These are phyloP conservation scores for Neocloeon triangulifer DNA, from an alignment of 1,140 invertebrate species.

Conservation along the genomic window DNA sequence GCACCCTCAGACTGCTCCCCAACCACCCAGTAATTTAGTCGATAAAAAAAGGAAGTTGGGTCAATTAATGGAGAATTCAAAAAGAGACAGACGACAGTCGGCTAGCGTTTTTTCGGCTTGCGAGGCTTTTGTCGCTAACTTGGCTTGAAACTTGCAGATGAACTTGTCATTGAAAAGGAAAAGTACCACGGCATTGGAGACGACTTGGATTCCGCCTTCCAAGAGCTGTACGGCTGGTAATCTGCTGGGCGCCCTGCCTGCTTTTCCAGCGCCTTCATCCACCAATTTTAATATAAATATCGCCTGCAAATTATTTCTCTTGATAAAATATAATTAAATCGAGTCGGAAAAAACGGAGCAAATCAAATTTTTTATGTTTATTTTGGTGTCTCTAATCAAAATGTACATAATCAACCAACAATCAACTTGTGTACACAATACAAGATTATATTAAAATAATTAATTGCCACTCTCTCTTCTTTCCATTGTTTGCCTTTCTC, in stretches of 20 bases:
- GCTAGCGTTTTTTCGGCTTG: too few species aligned
- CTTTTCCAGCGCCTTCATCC: background rate
- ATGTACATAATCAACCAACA: background rate
- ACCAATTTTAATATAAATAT: background rate
- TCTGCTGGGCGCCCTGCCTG: too few species aligned
- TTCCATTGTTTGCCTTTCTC: background rate
- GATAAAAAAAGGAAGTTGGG: background rate
- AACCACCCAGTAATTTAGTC: too few species aligned
- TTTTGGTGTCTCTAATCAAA: too few species aligned
- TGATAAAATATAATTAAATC: too few species aligned
- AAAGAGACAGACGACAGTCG: background rate
- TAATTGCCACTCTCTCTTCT: background rate
- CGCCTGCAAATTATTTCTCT: background rate
- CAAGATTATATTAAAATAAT: background rate
- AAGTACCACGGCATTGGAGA: conserved; percentile 99
- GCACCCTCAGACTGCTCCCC: too few species aligned
- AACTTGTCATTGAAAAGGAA: conserved; percentile 95
- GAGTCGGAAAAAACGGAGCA: too few species aligned
- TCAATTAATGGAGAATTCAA: background rate
- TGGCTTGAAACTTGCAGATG: conserved; percentile 49
- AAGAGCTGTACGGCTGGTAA: conserved; percentile 81
- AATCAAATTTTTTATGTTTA: too few species aligned
- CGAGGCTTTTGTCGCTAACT: background rate
- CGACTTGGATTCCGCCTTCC: conserved; percentile 94
- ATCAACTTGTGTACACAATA: background rate